phyloP scores from a whole-genome alignment of 2,113 vertebrate species.

The Mugil cephalus region DNA sequence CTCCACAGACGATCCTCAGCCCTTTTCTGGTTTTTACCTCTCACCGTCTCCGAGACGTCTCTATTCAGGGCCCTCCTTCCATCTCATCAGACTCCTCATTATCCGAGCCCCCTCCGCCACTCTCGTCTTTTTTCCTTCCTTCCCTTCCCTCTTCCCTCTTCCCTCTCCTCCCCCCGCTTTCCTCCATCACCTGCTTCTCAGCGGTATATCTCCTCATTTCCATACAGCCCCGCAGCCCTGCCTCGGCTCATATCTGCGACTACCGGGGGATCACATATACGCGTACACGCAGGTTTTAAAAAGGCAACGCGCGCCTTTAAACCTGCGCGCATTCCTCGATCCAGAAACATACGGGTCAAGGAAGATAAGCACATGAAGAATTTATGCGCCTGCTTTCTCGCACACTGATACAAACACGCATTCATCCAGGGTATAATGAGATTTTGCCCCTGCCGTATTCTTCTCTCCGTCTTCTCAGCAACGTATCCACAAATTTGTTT shows the following conservation, averaged over 20 bases:
- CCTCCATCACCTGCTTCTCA: conserved; percentile 76
- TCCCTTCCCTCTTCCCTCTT: conserved; percentile 2
- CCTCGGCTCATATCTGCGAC: conserved; percentile 37
- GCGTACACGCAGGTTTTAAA: conserved; percentile 7
- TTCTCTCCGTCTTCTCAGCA: conserved; percentile 32
- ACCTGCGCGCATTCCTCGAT: conserved; percentile 9
- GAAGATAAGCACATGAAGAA: conserved; percentile 50
- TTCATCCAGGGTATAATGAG: conserved; percentile 46
- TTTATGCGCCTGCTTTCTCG: conserved; percentile 21
- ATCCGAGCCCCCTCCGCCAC: conserved; percentile 54
- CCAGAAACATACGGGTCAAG: conserved; percentile 47
- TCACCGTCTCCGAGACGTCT: conserved; percentile 42
- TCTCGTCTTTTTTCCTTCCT: conserved; percentile 27
- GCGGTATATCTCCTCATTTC: conserved; percentile 78
- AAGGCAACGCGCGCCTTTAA: conserved; percentile 11
- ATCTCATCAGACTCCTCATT: conserved; percentile 70
- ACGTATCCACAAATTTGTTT: conserved; percentile 54
- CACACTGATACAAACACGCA: conserved; percentile 28
- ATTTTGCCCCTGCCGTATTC: conserved; percentile 41
- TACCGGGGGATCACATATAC: conserved; percentile 12
- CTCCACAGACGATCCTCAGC: conserved; percentile 1
- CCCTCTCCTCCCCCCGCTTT: conserved; percentile 30
- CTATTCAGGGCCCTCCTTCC: conserved; percentile 54
- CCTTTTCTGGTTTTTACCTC: conserved; percentile 19
- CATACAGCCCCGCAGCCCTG: conserved; percentile 59